phyloP scores from a whole-genome alignment of 2,113 vertebrate genomes.

The human region GRCh38 chr3:181397501-181398000 shows the following conservation, averaged over 20 bases:
- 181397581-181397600: background rate
- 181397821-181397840: background rate
- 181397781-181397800: background rate
- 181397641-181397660: background rate
- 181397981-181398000: background rate
- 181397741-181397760: background rate
- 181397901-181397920: background rate
- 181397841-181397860: background rate
- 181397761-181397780: background rate
- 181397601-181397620: background rate
- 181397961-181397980: background rate
- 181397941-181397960: background rate
- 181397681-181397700: background rate
- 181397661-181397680: background rate
- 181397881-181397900: background rate
- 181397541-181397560: background rate
- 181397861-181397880: background rate
- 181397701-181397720: background rate
- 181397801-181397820: too few relatives aligned
- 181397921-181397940: background rate
- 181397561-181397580: background rate
- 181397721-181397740: background rate
- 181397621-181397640: background rate
- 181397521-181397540: background rate
- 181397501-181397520: background rate